Conservation (phyloP, 2,797 vertebrate genomes). For the Kryptolebias ocellatus region DNA sequence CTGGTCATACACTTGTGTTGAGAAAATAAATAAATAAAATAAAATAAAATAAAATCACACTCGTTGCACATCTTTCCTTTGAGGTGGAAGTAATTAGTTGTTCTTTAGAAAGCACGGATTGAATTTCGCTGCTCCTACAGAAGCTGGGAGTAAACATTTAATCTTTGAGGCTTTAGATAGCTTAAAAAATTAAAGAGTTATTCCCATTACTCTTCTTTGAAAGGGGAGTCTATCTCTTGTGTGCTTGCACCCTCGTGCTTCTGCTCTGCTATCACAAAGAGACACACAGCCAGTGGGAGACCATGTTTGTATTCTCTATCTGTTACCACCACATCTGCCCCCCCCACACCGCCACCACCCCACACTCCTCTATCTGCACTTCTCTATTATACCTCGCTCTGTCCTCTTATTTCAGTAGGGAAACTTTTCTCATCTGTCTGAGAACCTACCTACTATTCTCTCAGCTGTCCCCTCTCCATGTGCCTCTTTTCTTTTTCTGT, state of each 20-base stretch:
- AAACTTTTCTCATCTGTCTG: slow-evolving; percentile 56
- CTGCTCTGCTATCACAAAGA: slow-evolving; percentile 53
- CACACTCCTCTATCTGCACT: slow-evolving; percentile 24
- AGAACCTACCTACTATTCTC: slow-evolving; percentile 33
- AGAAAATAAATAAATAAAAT: slow-evolving; percentile 23
- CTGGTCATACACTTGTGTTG: slow-evolving; percentile 35
- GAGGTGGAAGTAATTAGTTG: slow-evolving; percentile 59
- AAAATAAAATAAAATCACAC: slow-evolving; percentile 3
- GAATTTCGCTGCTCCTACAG: slow-evolving; percentile 35
- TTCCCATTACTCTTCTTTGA: slow-evolving; percentile 44
- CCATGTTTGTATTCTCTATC: slow-evolving; percentile 42
- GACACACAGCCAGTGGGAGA: slow-evolving; percentile 35
- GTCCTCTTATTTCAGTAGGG: slow-evolving; percentile 32
- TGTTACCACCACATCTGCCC: slow-evolving; percentile 31
- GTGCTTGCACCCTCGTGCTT: slow-evolving; percentile 11
- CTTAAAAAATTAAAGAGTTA: slow-evolving; percentile 18
- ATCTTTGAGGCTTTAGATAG: slow-evolving; percentile 56
- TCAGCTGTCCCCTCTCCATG: slow-evolving; percentile 26
- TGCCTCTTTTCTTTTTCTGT: slow-evolving; percentile 1
- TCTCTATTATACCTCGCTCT: slow-evolving; percentile 37
- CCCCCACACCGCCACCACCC: slow-evolving; percentile 12
- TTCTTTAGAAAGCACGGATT: slow-evolving; percentile 46
- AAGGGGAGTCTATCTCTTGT: slow-evolving; percentile 34
- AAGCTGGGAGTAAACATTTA: slow-evolving; percentile 61
- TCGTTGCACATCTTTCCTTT: slow-evolving; percentile 50